Percentiles rank a stretch among this genome's conserved stretches.
These are phyloP conservation scores for Netelia fuscicornis DNA, from an alignment of 2,888 invertebrate species.

Conservation along the genomic window DNA sequence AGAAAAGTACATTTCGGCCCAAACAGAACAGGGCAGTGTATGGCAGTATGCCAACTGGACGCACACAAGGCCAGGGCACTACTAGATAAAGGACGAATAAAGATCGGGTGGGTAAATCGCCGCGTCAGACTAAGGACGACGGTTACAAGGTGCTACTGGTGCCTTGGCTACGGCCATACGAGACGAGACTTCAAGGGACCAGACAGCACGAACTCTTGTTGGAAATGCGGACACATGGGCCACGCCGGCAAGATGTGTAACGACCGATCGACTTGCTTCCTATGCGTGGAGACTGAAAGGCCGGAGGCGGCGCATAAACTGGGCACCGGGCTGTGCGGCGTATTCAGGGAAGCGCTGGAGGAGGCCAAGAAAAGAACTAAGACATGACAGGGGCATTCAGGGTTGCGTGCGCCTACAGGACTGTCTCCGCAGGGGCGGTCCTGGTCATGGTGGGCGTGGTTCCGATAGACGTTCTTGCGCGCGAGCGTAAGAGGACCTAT, in stretches of 20 bases:
- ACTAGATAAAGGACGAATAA: slow-evolving; percentile 29
- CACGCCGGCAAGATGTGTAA: slow-evolving; percentile 12
- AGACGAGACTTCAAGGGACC: slow-evolving; percentile 11
- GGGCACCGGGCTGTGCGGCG: slow-evolving; percentile 35
- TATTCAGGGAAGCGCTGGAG: slow-evolving; percentile 46
- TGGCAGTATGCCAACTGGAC: slow-evolving; percentile 56
- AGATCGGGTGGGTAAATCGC: slow-evolving; percentile 33
- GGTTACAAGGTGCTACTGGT: slow-evolving; percentile 30
- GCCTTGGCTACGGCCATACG: slow-evolving; percentile 19
- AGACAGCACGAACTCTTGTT: slow-evolving; percentile 32
- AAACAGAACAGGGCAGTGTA: slow-evolving; percentile 34
- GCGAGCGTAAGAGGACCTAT: no score
- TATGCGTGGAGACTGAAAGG: slow-evolving; percentile 33
- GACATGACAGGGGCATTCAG: neutral
- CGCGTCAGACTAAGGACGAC: slow-evolving; percentile 41
- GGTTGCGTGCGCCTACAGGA: no score
- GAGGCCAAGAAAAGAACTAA: slow-evolving; percentile 41
- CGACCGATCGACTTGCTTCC: slow-evolving; percentile 4
- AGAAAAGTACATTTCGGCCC: neutral
- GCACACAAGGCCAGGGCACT: slow-evolving; percentile 13
- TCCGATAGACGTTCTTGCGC: no score
- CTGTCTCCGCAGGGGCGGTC: no score
- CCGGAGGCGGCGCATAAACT: slow-evolving; percentile 10
- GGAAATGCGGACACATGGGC: slow-evolving; percentile 38
- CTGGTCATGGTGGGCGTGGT: no score